phyloP scores from a whole-genome alignment of 2,888 invertebrate species.

The Dasypolia templi region DNA sequence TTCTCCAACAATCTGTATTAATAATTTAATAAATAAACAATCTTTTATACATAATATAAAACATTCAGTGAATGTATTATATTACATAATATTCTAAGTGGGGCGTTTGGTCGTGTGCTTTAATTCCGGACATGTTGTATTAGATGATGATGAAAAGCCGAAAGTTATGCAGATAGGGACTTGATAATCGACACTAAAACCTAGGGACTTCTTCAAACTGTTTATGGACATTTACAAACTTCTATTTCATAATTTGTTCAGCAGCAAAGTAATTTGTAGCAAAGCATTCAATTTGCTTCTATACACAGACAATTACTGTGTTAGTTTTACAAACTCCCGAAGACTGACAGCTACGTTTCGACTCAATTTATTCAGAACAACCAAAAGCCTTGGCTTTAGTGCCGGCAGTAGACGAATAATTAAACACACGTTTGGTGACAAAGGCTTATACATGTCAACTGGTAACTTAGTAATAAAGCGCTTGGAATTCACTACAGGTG shows the following conservation, averaged over 20 bases:
- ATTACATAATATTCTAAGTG: no score
- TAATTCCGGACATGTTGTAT: no score
- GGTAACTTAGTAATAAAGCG: constrained; percentile 51
- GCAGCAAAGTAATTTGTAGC: no score
- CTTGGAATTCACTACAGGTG: constrained; percentile 40
- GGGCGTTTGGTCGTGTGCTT: no score
- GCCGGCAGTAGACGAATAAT: constrained; percentile 45
- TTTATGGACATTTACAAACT: neutral
- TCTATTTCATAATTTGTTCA: neutral
- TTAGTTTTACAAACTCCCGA: neutral
- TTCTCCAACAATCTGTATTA: no score
- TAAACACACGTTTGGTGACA: constrained; percentile 54
- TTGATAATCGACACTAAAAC: neutral
- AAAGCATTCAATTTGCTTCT: neutral
- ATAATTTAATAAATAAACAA: no score
- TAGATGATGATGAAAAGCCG: no score
- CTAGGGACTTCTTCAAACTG: neutral
- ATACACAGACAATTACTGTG: no score
- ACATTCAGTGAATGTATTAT: no score
- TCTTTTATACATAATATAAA: no score
- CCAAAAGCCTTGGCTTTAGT: constrained; percentile 27
- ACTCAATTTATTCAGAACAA: constrained; percentile 11
- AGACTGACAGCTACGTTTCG: neutral
- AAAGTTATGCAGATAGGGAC: no score
- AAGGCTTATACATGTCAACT: constrained; percentile 57